Base-by-base conservation (phyloP, 2,797 vertebrate species). In the Neosalanx taihuensis region DNA sequence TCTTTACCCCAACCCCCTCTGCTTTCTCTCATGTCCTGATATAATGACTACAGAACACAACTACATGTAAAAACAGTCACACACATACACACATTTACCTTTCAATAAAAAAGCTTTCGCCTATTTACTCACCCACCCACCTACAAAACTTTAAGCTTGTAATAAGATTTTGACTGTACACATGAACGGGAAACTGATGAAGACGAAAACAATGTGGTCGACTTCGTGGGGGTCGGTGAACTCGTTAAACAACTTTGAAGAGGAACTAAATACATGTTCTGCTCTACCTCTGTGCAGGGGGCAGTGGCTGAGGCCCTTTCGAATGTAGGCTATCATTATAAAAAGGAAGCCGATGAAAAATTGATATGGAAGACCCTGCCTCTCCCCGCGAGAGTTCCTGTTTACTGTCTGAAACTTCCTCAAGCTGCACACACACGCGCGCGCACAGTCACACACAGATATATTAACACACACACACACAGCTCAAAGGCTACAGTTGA, bases 331-430 rank as follows among this genome's bases (percentile, higher is more conserved):
- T 83, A 88, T 92, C 90, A 81, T 86, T 90, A 90, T 84, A 86
- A 83, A 76, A 86, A 93, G 92, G 93, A 94, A 92, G 91, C 85
- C 18, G 79, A 91, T 92, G 90, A 93, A 91, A 95, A 94, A 94
- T 46, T 91, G 84, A 89, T 87, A 91, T 83, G 83, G 87, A 90
- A 90, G 86, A 84, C 70, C 83, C 86, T 74, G 87, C 85, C 82
- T 84, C 87, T 88, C 90, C 89, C 87, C 85, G 84, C 84, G 88
- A 88, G 75, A 81, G 85, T 81, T 97, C 94, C 95, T 97, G 95
- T 96, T 98, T 96, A 95, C 88, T 91, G 86, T 85, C 83, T 86
- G 89, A 80, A 88, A 93, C 88, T 95, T 94, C 94, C 94, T 93
- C 81, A 77, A 23, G 84, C 76, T 80, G 66, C 5, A 56, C 23